These are phyloP conservation scores for Diabrotica balteata DNA, from an alignment of 2,888 invertebrate species.

Conservation along the genomic window DNA sequence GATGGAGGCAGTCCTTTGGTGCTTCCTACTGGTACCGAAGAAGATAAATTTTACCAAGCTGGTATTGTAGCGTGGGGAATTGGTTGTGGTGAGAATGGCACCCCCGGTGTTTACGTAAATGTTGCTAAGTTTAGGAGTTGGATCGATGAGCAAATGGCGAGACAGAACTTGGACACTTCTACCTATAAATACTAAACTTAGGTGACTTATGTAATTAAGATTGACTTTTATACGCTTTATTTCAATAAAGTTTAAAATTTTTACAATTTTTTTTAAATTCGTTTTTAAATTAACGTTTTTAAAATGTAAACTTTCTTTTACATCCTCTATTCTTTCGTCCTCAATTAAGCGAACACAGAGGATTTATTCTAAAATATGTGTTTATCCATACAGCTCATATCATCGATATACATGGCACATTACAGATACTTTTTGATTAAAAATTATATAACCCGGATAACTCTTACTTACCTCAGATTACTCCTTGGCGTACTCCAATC, in stretches of 20 bases:
- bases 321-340: too few relatives aligned
- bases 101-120: conserved; percentile 82
- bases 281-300: too few relatives aligned
- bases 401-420: too few relatives aligned
- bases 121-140: conserved; percentile 74
- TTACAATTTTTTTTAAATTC: too few relatives aligned
- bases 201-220: background rate
- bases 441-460: too few relatives aligned
- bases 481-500: too few relatives aligned
- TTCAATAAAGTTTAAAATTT: background rate
- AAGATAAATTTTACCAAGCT: conserved; percentile 70
- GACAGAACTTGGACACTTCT: conserved; percentile 7
- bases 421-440: too few relatives aligned
- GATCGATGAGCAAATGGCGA: conserved; percentile 68
- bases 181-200: conserved; percentile 10
- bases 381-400: too few relatives aligned
- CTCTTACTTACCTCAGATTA: too few relatives aligned
- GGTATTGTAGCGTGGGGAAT: conserved; percentile 91
- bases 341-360: too few relatives aligned
- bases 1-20: conserved; percentile 68
- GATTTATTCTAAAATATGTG: too few relatives aligned
- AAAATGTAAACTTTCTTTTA: too few relatives aligned
- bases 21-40: conserved; percentile 65
- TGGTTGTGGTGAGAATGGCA: conserved; percentile 73
- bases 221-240: conserved; percentile 25